Conservation (phyloP, 2,888 invertebrate species). For the Tetranychus piercei region DNA sequence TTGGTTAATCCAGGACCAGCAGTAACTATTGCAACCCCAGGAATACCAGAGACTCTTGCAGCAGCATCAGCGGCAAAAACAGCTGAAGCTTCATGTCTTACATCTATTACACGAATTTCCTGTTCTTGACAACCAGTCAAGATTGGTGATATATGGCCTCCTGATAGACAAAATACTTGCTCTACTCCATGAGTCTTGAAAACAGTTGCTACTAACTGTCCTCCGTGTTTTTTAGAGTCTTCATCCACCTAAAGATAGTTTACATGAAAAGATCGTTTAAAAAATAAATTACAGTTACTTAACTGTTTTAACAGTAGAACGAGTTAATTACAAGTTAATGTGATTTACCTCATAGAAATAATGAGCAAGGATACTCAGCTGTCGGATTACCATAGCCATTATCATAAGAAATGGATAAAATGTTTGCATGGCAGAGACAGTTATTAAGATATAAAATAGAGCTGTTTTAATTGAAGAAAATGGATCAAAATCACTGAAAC, state of each 20-base stretch:
- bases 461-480: not conserved
- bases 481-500: not conserved
- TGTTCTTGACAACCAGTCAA: conserved; percentile 40
- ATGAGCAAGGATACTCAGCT: conserved; percentile 19
- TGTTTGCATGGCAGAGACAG: conserved; percentile 17
- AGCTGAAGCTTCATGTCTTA: conserved; percentile 41
- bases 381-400: conserved; percentile 18
- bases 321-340: not conserved
- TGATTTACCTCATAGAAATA: conserved; percentile 19
- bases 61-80: conserved; percentile 47
- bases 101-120: conserved; percentile 42
- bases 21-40: conserved; percentile 44
- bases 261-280: not conserved
- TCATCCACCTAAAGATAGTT: conserved; percentile 29
- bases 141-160: conserved; percentile 45
- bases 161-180: conserved; percentile 40
- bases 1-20: conserved; percentile 44
- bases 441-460: conserved; percentile 13
- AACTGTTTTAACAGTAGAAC: not conserved
- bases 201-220: conserved; percentile 38
- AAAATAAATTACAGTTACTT: not conserved
- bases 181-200: conserved; percentile 39
- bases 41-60: conserved; percentile 40
- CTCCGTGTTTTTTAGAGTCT: conserved; percentile 35
- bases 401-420: conserved; percentile 21